Evolutionary conservation across 2,888 invertebrate species (phyloP).

Genomic region (Eupithecia exiguata): DNA sequence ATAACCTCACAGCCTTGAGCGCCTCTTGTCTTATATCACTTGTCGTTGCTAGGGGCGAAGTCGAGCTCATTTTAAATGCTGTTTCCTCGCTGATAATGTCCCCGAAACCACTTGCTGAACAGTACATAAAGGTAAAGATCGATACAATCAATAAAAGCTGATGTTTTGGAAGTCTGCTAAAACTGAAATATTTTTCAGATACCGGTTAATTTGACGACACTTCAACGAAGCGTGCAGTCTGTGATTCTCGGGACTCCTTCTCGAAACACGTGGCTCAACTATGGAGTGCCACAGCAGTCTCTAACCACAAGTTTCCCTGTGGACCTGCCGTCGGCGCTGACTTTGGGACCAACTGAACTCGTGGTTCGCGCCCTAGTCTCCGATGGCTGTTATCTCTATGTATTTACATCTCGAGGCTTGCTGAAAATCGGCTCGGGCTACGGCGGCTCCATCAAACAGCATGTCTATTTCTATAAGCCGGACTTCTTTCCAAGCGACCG

Average conservation of each 20-base stretch:
- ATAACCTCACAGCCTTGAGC: constrained; percentile 92
- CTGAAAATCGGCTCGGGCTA: constrained; percentile 98
- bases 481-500: constrained; percentile 91
- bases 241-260: constrained; percentile 92
- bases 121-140: constrained; percentile 88
- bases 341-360: constrained; percentile 66
- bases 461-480: constrained; percentile 92
- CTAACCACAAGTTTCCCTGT: constrained; percentile 88
- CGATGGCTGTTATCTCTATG: constrained; percentile 95
- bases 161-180: neutral
- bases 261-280: constrained; percentile 94
- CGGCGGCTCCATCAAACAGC: constrained; percentile 96
- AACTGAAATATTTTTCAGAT: constrained; percentile 79
- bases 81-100: constrained; percentile 95
- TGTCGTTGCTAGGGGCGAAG: constrained; percentile 96
- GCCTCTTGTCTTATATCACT: constrained; percentile 96
- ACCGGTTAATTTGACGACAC: constrained; percentile 91
- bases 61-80: constrained; percentile 94
- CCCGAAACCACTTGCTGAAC: constrained; percentile 88
- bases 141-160: neutral
- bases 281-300: constrained; percentile 92
- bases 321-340: constrained; percentile 65
- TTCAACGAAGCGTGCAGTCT: constrained; percentile 95
- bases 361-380: constrained; percentile 88
- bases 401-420: constrained; percentile 92